Evolutionary conservation across 2,113 vertebrate genomes (phyloP), one percentile per base, ranked within the genome.

Genomic region (Sigmodon hispidus): DNA sequence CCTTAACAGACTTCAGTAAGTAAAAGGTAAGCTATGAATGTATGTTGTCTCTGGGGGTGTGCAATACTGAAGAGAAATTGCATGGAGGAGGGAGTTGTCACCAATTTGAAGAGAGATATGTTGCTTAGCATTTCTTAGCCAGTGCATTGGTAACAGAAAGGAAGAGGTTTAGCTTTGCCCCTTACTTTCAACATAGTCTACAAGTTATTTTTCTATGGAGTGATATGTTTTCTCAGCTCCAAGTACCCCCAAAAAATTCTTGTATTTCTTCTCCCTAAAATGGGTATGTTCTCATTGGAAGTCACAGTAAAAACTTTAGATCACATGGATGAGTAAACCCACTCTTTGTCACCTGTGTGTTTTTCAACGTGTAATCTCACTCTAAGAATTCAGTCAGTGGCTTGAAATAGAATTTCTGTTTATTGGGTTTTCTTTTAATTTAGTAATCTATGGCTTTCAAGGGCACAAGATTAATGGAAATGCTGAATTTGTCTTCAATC

Each of bases 21-120:
- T 87, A 92, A 95, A 96, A 97, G 95, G 97, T 98, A 97, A 98
- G 94, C 63, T 55, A n/a, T 87, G 93, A 90, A 50, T 70, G 61
- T n/a, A 36, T 83, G 89, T 65, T 43, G 57, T 52, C n/a, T 57
- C 48, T 52, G 69, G 81, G 79, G 75, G 75, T 12, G 0, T 90
- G 52, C 22, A 76, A 76, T 72, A n/a, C 79, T 0, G 83, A 92
- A 69, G 86, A 81, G 59, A 48, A 48, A 45, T 12, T 65, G 21
- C 7, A 1, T 0, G 15, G 50, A 57, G 55, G 76, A 43, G 8
- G n/a, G 45, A 48, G 36, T 79, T 48, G 59, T 5, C 43, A 75
- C 87, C 21, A 31, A 21, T 85, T 90, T 26, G 83, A 16, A 43
- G 43, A 69, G 88, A 31, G 69, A 48, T 67, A 12, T 17, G 43